Base-by-base conservation (phyloP, 2,888 invertebrate genomes). In the Tuberolachnus salignus region DNA sequence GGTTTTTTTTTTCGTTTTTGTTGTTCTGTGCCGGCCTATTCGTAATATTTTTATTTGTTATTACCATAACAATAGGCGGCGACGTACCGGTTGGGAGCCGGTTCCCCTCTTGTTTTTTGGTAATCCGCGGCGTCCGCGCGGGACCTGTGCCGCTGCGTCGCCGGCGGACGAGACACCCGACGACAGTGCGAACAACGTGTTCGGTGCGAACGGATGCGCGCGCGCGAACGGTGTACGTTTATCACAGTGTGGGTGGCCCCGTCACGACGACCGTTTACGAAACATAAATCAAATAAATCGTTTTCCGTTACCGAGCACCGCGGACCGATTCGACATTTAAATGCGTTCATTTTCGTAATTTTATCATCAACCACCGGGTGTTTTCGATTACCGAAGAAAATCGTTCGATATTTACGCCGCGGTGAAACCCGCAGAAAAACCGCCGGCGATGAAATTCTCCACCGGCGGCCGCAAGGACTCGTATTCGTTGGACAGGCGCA, bases 361-460 rank as follows among this genome's bases (percentile, higher is more conserved):
- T n/a, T n/a, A n/a, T n/a, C n/a, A n/a, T n/a, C n/a, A n/a, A n/a
- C n/a, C n/a, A n/a, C 3, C 34, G 34, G 6, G 34, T 34, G 34
- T 34, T 34, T 34, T 34, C 34, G 34, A 34, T 34, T 34, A 34
- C 34, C 34, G 34, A n/a, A n/a, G n/a, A n/a, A n/a, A n/a, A n/a
- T n/a, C n/a, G n/a, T n/a, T n/a, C n/a, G n/a, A n/a, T n/a, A n/a
- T n/a, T n/a, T n/a, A 4, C 34, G 34, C 6, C 34, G 34, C 6
- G 6, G 34, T 61, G 61, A 11, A 34, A 34, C 34, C n/a, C 10
- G n/a, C n/a, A n/a, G n/a, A 4, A 61, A 13, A 46, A 46, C 10
- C 13, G 75, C 26, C 51, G n/a, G n/a, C 26, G 57, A 83, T 83
- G 83, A 83, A 83, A 80, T 83, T 83, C 82, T 82, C 83, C 26